Evolutionary conservation across 1,140 invertebrate species (phyloP), one percentile per base, ranked within the genome.

Genomic region (Goniozus legneri): DNA sequence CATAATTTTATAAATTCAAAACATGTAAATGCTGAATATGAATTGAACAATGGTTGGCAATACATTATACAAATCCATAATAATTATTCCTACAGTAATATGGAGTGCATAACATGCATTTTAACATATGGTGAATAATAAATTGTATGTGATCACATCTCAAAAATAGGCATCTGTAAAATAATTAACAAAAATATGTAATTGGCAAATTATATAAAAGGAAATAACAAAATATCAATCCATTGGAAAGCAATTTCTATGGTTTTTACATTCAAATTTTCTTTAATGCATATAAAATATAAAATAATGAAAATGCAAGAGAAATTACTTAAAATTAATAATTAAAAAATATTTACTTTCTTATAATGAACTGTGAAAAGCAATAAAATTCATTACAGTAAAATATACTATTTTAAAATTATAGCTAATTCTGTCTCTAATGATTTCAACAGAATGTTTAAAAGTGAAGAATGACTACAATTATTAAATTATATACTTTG

Each of bases 401-500:
- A 8, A 16, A 36, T 34, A 13, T 15, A 2, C 8, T 19, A 12
- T 10, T 16, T 6, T 27, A 27, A 16, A 36, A 3, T 19, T 10
- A 36, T 14, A 36, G 6, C 4, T 36, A 10, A 15, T 12, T 19
- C 8, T 12, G 13, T 36, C 3, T 16, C 8, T 14, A 36, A 16
- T 36, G 7, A 15, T 16, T 36, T 19, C 12, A 36, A 27, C 12
- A 16, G 34, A 10, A 36, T 12, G 15, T 36, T 34, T 19, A 22
- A 51, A 50, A 50, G 52, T 30, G 13, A 33, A 41, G 15, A 54
- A 56, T 48, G 16, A 35, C 42, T 4, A 24, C 49, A 36, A 35
- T 18, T 21, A 32, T 4, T 44, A 34, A 33, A 30, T 32, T 45
- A 43, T 54, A 76, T 75, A 92, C 91, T 87, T 74, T 80, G 77